These are phyloP conservation scores for Brachystomella parvula DNA, from an alignment of 1,140 invertebrate species.

Conservation along the genomic window DNA sequence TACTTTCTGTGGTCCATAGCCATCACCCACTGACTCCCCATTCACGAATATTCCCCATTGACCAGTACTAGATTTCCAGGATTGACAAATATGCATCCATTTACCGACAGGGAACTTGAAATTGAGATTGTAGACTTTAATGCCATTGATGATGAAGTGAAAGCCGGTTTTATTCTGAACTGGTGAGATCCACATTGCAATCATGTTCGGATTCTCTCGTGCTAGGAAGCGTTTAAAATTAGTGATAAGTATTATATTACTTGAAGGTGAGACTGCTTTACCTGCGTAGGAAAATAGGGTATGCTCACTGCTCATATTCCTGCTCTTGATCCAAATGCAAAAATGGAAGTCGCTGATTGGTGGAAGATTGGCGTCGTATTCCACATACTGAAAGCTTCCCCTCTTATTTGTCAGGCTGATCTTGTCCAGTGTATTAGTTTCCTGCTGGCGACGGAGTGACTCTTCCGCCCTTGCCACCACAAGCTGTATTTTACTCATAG, in stretches of 20 bases:
- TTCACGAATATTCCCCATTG: slow-evolving; percentile 82
- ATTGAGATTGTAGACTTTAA: slow-evolving; percentile 70
- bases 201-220: not conserved
- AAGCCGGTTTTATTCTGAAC: not conserved
- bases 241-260: not conserved
- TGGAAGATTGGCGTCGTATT: slow-evolving; percentile 54
- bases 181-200: slow-evolving; percentile 4
- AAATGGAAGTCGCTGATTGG: slow-evolving; percentile 56
- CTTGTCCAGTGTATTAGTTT: not conserved
- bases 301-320: slow-evolving; percentile 44
- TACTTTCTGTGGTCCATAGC: slow-evolving; percentile 48
- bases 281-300: slow-evolving; percentile 5
- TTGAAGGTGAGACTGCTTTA: not conserved
- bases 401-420: slow-evolving; percentile 1
- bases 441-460: not conserved
- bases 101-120: slow-evolving; percentile 67
- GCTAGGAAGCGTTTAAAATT: not conserved
- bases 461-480: not conserved
- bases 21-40: slow-evolving; percentile 67
- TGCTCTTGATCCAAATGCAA: slow-evolving; percentile 55
- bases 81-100: slow-evolving; percentile 76
- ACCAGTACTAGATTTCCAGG: slow-evolving; percentile 74
- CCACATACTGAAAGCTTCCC: slow-evolving; percentile 51
- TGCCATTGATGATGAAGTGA: slow-evolving; percentile 65
- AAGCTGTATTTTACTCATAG: not conserved